Evolutionary conservation across 2,888 invertebrate species (phyloP), one percentile per base, ranked within the genome.

Genomic region (Cylindroiulus punctatus): DNA sequence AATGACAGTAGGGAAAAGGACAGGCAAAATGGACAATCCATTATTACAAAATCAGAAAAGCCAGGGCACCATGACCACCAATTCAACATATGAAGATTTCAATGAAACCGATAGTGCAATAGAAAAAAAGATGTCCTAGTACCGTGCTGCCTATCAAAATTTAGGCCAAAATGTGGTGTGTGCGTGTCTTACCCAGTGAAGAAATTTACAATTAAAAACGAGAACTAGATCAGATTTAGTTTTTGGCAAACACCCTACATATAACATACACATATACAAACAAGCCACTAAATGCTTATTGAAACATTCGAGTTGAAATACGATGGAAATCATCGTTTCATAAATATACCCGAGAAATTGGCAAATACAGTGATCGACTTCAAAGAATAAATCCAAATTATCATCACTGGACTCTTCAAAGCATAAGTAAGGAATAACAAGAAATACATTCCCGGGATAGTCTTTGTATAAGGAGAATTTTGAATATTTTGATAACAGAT

Each of bases 191-290:
- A 32, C 76, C 76, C 76, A 76, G 30, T 30, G 76, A 30, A 76
- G 30, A 76, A 76, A 76, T 32, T 76, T 76, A 76, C 76, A 32
- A 30, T 76, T 76, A 30, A 30, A 76, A 76, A 76, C 76, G 76
- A 76, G 76, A 76, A 76, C 76, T 76, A 76, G 30, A 76, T 30
- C 26, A 76, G 76, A 76, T 76, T 76, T 76, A 76, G 76, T 76
- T 76, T 52, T 76, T 76, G 76, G 76, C 76, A 76, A 76, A 76
- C 76, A 76, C 76, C 76, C 76, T 76, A 76, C 76, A 76, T 76
- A 30, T 30, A 76, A 76, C 76, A 76, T 30, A 30, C 30, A 76
- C 76, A 76, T 76, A 76, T 76, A 76, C 76, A 76, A 76, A 76
- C 30, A 76, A 30, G 76, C 76, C 76, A 14, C 76, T 32, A 76